Evolutionary conservation across 2,113 vertebrate species (phyloP).

Genomic region (Nothocercus julius): DNA sequence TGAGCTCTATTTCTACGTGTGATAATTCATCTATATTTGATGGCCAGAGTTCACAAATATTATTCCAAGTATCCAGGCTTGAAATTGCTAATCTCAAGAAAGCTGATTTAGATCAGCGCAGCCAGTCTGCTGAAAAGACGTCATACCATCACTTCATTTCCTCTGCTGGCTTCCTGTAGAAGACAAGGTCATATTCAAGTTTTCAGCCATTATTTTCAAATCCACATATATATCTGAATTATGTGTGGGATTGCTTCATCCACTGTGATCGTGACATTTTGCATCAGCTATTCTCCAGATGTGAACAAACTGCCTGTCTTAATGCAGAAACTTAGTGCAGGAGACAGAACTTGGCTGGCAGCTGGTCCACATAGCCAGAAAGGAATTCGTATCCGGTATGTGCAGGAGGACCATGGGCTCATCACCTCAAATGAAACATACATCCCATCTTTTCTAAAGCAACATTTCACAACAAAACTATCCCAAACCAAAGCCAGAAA

Average conservation of each 20-base stretch:
- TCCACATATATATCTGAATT: background rate
- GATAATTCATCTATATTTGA: background rate
- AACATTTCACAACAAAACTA: background rate
- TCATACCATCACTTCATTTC: background rate
- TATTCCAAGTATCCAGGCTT: background rate
- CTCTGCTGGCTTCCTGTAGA: background rate
- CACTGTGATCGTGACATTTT: background rate
- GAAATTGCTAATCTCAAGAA: background rate
- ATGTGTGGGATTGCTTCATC: background rate
- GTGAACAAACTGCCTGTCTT: background rate
- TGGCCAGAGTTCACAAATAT: background rate
- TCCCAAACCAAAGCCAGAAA: background rate
- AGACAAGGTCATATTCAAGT: background rate
- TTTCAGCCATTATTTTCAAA: background rate
- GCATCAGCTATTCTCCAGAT: constrained; percentile 10
- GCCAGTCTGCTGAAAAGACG: background rate
- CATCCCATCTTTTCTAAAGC: background rate
- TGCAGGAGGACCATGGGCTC: background rate
- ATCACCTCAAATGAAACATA: background rate
- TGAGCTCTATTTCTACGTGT: background rate
- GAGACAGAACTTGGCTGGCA: constrained; percentile 13
- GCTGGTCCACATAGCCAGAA: background rate
- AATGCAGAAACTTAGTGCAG: background rate
- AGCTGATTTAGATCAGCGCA: background rate
- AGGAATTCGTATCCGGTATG: constrained; percentile 12